Percentiles rank a stretch among this genome's conserved stretches.
Conservation (phyloP, 2,113 vertebrate genomes). For the Lasiurus cinereus region DNA sequence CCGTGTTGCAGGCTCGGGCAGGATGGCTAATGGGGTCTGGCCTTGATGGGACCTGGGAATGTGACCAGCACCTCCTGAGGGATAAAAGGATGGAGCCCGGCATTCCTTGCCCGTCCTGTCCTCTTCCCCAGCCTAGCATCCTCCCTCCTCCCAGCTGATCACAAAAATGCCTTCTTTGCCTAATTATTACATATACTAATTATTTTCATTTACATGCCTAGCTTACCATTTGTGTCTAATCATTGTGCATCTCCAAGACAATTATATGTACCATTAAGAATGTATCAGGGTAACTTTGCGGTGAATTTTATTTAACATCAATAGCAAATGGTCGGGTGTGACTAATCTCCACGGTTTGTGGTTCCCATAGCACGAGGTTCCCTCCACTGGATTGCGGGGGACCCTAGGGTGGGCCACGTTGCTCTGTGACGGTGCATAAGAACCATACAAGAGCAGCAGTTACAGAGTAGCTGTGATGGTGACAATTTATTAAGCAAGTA, state of each 20-base stretch:
- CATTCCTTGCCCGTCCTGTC: not conserved
- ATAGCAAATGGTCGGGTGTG: not conserved
- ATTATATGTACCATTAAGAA: conserved; percentile 73
- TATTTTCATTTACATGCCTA: conserved; percentile 80
- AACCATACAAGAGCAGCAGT: not conserved
- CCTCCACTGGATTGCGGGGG: not conserved
- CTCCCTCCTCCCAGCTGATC: conserved; percentile 10
- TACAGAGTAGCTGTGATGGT: not conserved
- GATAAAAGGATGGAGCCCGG: not conserved
- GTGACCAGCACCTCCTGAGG: not conserved
- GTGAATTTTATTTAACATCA: conserved; percentile 69
- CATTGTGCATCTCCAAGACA: conserved; percentile 70
- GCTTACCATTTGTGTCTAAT: conserved; percentile 79
- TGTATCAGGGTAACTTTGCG: conserved; percentile 45
- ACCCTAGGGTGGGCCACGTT: not conserved
- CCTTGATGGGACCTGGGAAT: not conserved
- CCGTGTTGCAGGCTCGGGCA: not conserved
- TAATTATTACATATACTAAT: conserved; percentile 77
- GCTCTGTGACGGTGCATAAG: not conserved
- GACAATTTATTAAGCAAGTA: not conserved
- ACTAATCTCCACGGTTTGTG: not conserved
- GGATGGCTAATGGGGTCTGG: not conserved
- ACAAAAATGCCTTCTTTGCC: conserved; percentile 64
- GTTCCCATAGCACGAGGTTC: not conserved
- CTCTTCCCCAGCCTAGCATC: not conserved